Evolutionary conservation across 2,888 invertebrate species (phyloP).

Genomic region (Leucophenga maculata): DNA sequence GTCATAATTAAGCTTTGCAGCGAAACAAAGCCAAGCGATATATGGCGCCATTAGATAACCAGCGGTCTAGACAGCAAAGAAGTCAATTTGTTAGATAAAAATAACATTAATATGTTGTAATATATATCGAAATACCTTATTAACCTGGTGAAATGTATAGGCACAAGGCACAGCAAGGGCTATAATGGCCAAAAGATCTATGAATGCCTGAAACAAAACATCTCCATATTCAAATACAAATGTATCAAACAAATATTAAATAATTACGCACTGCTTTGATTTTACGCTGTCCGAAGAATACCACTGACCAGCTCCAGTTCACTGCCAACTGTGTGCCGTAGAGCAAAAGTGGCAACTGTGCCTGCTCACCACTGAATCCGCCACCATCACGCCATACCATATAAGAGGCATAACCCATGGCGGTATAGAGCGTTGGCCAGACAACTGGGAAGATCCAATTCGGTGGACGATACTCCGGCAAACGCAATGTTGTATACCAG

Average conservation of each 20-base stretch:
- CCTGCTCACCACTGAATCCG: slow-evolving; percentile 78
- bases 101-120: no score
- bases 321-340: slow-evolving; percentile 84
- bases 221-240: slow-evolving; percentile 2
- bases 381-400: slow-evolving; percentile 84
- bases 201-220: slow-evolving; percentile 72
- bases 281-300: slow-evolving; percentile 84
- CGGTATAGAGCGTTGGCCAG: slow-evolving; percentile 84
- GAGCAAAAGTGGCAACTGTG: slow-evolving; percentile 79
- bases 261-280: slow-evolving; percentile 78
- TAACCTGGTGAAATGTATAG: slow-evolving; percentile 77
- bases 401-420: slow-evolving; percentile 90
- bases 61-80: slow-evolving; percentile 69
- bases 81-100: background rate
- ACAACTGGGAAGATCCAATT: slow-evolving; percentile 84
- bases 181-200: slow-evolving; percentile 74
- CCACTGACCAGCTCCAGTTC: slow-evolving; percentile 90
- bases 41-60: slow-evolving; percentile 83
- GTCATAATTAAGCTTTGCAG: slow-evolving; percentile 79
- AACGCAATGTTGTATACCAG: slow-evolving; percentile 84
- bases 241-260: no score
- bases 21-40: slow-evolving; percentile 81
- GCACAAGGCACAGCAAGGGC: slow-evolving; percentile 76
- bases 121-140: slow-evolving; percentile 70
- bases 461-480: slow-evolving; percentile 85